Evolutionary conservation across 2,888 invertebrate genomes (phyloP).

Genomic region (Onthophagus sagittarius): DNA sequence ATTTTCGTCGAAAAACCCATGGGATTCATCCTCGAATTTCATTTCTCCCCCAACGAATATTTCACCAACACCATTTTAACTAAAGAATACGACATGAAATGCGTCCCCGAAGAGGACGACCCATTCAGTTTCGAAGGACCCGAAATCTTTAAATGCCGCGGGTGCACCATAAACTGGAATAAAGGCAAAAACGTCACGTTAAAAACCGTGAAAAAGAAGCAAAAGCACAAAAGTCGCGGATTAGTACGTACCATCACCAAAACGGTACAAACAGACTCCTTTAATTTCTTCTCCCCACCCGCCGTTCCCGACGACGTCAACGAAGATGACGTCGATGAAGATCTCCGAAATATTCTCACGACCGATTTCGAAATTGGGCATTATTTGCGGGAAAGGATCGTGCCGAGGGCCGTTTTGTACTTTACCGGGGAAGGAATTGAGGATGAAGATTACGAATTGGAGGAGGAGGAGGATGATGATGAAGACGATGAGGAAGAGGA

Average conservation of each 20-base stretch:
- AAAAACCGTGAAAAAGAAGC: conserved; percentile 95
- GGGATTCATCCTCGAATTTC: conserved; percentile 83
- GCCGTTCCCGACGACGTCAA: conserved; percentile 71
- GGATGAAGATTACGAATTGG: conserved; percentile 74
- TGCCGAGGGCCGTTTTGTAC: conserved; percentile 95
- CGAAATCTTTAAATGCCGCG: conserved; percentile 49
- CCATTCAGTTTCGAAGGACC: conserved; percentile 92
- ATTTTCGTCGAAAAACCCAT: conserved; percentile 62
- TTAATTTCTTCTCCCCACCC: conserved; percentile 97
- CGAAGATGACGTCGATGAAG: conserved; percentile 82
- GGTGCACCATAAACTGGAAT: conserved; percentile 71
- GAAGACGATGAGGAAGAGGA: conserved; percentile 56
- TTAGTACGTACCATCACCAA: conserved; percentile 92
- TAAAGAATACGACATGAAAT: conserved; percentile 90
- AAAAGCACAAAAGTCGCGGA: conserved; percentile 96
- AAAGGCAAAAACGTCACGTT: conserved; percentile 96
- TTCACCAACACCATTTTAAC: conserved; percentile 80
- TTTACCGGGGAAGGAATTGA: conserved; percentile 80
- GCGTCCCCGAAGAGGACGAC: conserved; percentile 78
- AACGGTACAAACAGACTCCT: conserved; percentile 94
- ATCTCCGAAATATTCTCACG: conserved; percentile 78
- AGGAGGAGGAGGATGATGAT: conserved; percentile 59
- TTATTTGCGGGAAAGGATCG: conserved; percentile 91
- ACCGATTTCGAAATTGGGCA: conserved; percentile 99
- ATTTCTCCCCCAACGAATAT: conserved; percentile 88